Base-by-base conservation (phyloP, 2,797 vertebrate species). In the Dryobates pubescens region DNA sequence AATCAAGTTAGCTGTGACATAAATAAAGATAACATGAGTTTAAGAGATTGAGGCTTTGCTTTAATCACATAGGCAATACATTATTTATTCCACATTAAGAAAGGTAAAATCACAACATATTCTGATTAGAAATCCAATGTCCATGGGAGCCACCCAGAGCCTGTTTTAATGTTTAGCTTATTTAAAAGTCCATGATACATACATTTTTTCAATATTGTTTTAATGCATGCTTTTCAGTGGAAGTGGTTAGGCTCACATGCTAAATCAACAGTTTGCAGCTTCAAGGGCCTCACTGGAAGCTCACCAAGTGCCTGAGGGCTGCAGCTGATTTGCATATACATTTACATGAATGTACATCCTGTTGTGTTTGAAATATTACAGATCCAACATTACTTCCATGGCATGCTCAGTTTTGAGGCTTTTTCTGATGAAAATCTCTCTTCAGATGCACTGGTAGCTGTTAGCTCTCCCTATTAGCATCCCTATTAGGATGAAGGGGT, bases 261-360 rank as follows among this genome's bases (percentile, higher is more conserved):
- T 86, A 88, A 96, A 94, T 72, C 86, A 90, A 91, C 77, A 70
- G 32, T 89, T 72, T 77, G 82, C 24, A 78, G 74, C 90, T 91
- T 67, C 68, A 36, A 59, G 93, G 86, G 91, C 82, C 32, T 86
- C 29, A 8, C 0, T 95, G 92, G 84, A 88, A 91, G n/a, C 85
- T 88, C 89, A 85, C 64, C 86, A 72, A 81, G 81, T 13, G 94
- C 96, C 92, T 36, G 56, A 90, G 64, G 91, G 91, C 92, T 86
- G 70, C 29, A 67, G 86, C 70, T 73, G 56, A 65, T 95, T 84
- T 86, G 61, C 80, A 92, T 90, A 59, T 23, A 15, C 13, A 89
- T 94, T 92, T 94, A 72, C 83, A 93, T 75, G 84, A 90, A 34
- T 27, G 74, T 49, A 62, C 86, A 87, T 82, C 62, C 79, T 82